Conservation (phyloP, 2,797 vertebrate species). For the Sebastes steindachneri region DNA sequence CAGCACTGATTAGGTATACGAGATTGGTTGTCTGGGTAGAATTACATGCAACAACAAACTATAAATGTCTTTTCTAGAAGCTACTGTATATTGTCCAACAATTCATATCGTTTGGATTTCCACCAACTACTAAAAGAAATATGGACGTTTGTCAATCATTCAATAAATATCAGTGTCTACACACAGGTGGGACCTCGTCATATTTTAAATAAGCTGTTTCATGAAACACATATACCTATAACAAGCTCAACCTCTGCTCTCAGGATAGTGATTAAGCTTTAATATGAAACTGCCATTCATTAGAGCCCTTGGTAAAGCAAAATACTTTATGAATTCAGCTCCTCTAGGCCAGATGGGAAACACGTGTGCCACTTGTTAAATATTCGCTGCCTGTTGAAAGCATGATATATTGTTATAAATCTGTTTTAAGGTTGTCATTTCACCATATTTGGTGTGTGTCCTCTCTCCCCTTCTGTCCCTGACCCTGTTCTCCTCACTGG, state of each 20-base stretch:
- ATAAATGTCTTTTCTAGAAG: neutral
- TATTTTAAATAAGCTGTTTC: neutral
- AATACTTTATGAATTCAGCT: neutral
- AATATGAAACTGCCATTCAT: neutral
- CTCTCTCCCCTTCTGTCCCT: slow-evolving; percentile 33
- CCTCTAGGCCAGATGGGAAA: neutral
- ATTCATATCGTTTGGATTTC: neutral
- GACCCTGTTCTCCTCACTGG: slow-evolving; percentile 44
- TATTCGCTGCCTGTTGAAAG: neutral
- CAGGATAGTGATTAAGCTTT: neutral
- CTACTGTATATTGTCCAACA: neutral
- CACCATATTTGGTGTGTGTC: slow-evolving; percentile 13
- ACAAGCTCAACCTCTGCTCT: neutral
- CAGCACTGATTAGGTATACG: neutral
- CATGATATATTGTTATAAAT: neutral
- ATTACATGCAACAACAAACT: neutral
- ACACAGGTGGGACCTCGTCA: neutral
- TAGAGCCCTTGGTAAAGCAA: neutral
- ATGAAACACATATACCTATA: neutral
- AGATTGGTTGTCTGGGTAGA: neutral
- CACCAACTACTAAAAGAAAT: neutral
- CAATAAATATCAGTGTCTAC: neutral
- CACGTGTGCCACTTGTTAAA: neutral
- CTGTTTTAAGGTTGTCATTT: slow-evolving; percentile 10
- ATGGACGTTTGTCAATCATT: neutral